These are phyloP conservation scores for Macroglossus sobrinus DNA, from an alignment of 2,113 vertebrate genomes.

Conservation along the genomic window DNA sequence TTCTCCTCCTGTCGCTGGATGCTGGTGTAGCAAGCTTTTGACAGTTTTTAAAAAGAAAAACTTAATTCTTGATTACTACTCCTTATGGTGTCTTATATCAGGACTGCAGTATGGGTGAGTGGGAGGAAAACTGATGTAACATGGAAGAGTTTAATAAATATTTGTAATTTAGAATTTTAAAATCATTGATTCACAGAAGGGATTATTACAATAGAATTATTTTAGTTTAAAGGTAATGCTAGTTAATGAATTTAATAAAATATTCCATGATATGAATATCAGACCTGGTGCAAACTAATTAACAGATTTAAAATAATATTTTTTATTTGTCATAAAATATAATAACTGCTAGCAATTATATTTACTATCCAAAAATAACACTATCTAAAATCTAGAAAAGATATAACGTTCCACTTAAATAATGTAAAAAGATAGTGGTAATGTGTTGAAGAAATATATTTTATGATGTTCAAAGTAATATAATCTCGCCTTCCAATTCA, in stretches of 20 bases:
- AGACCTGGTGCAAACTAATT: slow-evolving; percentile 9
- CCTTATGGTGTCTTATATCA: slow-evolving; percentile 52
- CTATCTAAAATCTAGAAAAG: slow-evolving; percentile 36
- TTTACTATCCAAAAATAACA: slow-evolving; percentile 24
- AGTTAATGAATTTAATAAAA: slow-evolving; percentile 47
- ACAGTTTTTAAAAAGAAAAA: slow-evolving; percentile 67
- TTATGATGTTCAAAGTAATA: neutral
- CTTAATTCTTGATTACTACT: slow-evolving; percentile 65
- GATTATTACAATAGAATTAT: slow-evolving; percentile 9
- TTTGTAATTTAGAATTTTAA: slow-evolving; percentile 49
- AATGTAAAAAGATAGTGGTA: neutral
- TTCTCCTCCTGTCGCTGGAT: slow-evolving; percentile 72
- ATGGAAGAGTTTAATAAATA: slow-evolving; percentile 65
- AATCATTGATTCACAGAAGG: neutral
- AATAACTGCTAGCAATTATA: slow-evolving; percentile 32
- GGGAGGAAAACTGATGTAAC: slow-evolving; percentile 55
- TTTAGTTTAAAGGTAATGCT: slow-evolving; percentile 44
- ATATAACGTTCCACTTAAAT: slow-evolving; percentile 10
- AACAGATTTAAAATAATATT: slow-evolving; percentile 35
- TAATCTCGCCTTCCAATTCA: slow-evolving; percentile 33
- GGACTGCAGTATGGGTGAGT: slow-evolving; percentile 21
- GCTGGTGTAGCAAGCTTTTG: slow-evolving; percentile 70
- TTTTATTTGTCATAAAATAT: slow-evolving; percentile 49
- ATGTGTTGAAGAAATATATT: neutral
- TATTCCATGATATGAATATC: slow-evolving; percentile 33